phyloP scores from a whole-genome alignment of 2,888 invertebrate species.

The Xylota segnis region DNA sequence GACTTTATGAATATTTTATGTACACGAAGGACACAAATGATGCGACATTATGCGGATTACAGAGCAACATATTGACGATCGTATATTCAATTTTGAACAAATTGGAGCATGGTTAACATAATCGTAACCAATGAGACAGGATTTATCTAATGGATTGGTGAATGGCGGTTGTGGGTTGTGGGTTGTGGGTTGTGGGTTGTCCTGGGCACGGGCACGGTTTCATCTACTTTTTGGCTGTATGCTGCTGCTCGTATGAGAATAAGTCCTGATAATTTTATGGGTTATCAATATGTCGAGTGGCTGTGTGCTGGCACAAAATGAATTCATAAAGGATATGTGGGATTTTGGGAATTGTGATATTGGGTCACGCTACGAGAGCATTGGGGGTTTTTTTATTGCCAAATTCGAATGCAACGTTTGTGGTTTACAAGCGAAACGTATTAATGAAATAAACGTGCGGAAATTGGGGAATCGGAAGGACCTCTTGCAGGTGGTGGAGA shows the following conservation, averaged over 20 bases:
- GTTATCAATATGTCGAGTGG: constrained; percentile 68
- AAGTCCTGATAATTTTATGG: constrained; percentile 74
- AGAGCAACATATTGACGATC: constrained; percentile 76
- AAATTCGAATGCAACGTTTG: constrained; percentile 16
- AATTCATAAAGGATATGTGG: constrained; percentile 37
- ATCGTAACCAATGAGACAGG: constrained; percentile 77
- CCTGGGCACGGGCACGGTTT: neutral
- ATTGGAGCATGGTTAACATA: constrained; percentile 77
- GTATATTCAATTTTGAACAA: constrained; percentile 77
- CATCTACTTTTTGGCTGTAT: constrained; percentile 44
- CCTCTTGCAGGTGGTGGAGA: too few relatives aligned
- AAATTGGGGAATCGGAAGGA: neutral
- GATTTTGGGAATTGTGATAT: constrained; percentile 35
- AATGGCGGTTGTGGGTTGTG: constrained; percentile 45
- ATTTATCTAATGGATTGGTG: constrained; percentile 76
- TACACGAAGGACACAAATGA: constrained; percentile 76
- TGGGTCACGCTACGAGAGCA: constrained; percentile 16
- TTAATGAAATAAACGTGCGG: constrained; percentile 1
- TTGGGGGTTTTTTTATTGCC: constrained; percentile 18
- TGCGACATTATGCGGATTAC: constrained; percentile 77
- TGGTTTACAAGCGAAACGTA: constrained; percentile 5
- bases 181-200: constrained; percentile 27
- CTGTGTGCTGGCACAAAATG: constrained; percentile 27
- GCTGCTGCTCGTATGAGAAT: constrained; percentile 44
- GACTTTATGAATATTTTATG: constrained; percentile 77